A percentile compares a stretch with the other conserved stretches of the same genome.
These are phyloP conservation scores for Epsilonema sp. DNA, from an alignment of 2,888 invertebrate species.

Conservation along the genomic window DNA sequence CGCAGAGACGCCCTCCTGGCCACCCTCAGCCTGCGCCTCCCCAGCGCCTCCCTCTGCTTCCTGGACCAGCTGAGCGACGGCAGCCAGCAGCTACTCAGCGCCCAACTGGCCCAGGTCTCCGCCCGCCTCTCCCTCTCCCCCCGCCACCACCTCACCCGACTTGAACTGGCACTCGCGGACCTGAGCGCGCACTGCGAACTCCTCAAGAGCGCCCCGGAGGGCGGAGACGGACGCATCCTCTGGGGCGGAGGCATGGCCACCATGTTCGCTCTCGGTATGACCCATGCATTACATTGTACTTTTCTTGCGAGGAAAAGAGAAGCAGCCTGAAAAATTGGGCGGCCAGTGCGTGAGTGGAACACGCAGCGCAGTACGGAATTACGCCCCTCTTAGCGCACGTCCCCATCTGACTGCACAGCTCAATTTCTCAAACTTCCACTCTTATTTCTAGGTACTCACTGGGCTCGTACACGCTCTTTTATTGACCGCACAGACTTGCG, in stretches of 20 bases:
- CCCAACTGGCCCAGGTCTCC: neutral
- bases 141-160: conserved; percentile 19
- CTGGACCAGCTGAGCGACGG: conserved; percentile 44
- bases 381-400: too few species aligned
- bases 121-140: conserved; percentile 10
- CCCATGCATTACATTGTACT: too few species aligned
- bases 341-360: too few species aligned
- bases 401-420: too few species aligned
- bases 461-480: too few species aligned
- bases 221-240: neutral
- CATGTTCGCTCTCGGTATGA: conserved; percentile 4
- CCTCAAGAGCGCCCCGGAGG: neutral
- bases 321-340: too few species aligned
- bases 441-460: too few species aligned
- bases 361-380: too few species aligned
- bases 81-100: neutral
- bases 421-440: too few species aligned
- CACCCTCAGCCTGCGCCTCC: conserved; percentile 18
- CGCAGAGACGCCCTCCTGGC: conserved; percentile 22
- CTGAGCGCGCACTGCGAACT: neutral
- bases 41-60: conserved; percentile 20
- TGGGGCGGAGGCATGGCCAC: neutral
- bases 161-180: neutral
- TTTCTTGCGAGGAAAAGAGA: too few species aligned
- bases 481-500: too few species aligned